Conservation (phyloP, 1,140 invertebrate species). For the Asbolus verrucosus region DNA sequence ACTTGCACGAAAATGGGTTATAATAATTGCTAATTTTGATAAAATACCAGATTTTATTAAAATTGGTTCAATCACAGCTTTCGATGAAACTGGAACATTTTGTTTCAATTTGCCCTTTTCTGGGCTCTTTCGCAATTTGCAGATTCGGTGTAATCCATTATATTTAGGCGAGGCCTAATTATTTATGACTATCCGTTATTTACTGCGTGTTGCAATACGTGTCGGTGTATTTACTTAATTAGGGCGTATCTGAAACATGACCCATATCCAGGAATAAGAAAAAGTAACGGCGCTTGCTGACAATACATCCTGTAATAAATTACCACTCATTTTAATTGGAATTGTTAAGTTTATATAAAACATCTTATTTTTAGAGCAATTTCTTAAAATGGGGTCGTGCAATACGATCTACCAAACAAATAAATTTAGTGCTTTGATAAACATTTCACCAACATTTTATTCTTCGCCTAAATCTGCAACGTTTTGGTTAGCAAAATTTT, state of each 20-base stretch:
- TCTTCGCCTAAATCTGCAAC: constrained; percentile 18
- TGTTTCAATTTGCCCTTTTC: too few species aligned
- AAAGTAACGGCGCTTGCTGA: constrained; percentile 11
- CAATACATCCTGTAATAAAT: not conserved
- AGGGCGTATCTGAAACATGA: constrained; percentile 12
- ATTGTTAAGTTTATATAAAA: constrained; percentile 1
- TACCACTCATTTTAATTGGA: constrained; percentile 17
- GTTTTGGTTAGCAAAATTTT: too few species aligned
- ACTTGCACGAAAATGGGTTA: too few species aligned
- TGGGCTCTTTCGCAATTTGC: too few species aligned
- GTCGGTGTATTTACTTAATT: constrained; percentile 16
- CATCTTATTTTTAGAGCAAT: constrained; percentile 16
- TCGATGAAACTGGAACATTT: too few species aligned
- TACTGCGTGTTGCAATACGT: too few species aligned
- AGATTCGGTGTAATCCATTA: too few species aligned
- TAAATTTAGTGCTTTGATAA: constrained; percentile 4
- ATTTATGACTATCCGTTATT: too few species aligned
- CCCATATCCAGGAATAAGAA: not conserved
- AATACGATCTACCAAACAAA: constrained; percentile 20
- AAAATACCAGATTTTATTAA: too few species aligned
- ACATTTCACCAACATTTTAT: not conserved
- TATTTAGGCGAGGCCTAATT: too few species aligned
- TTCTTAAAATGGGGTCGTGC: constrained; percentile 15
- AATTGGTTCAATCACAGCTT: too few species aligned
- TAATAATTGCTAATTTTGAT: too few species aligned